Evolutionary conservation across 1,140 invertebrate genomes (phyloP).

Genomic region (Campoletis sonorensis): DNA sequence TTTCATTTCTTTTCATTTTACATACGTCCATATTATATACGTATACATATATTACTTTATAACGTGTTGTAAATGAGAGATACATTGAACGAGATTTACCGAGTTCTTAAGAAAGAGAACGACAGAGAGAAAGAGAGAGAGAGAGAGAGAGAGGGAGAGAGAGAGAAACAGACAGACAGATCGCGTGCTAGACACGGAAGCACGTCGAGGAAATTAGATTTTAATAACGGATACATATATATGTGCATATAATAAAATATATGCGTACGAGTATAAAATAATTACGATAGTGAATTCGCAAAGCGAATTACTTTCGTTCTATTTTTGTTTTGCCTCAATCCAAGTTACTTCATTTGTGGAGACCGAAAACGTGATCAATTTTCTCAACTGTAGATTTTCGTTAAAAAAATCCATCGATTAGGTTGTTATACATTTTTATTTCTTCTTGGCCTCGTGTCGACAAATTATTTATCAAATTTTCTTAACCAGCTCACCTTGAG

Average conservation of each 20-base stretch:
- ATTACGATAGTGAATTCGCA: not conserved
- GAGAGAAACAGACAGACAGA: not conserved
- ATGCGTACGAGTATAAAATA: no score
- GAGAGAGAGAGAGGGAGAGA: not conserved
- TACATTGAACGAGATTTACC: not conserved
- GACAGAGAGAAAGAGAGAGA: no score
- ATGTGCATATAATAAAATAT: not conserved
- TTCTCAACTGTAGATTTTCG: no score
- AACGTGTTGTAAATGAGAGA: not conserved
- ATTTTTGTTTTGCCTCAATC: no score
- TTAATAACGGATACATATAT: conserved; percentile 12
- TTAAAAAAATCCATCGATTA: no score
- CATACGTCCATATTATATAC: not conserved
- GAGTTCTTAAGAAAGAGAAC: not conserved
- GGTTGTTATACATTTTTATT: no score
- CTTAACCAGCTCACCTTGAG: no score
- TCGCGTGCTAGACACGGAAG: conserved; percentile 28
- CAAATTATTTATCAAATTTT: no score
- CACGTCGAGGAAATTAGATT: conserved; percentile 16
- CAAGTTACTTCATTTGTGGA: no score
- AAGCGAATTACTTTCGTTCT: not conserved
- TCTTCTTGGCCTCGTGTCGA: no score
- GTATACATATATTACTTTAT: conserved; percentile 4
- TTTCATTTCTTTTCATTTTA: conserved; percentile 33
- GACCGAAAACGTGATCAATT: no score